Conservation (phyloP, 2,797 vertebrate species). For the Cryptoprocta ferox region DNA sequence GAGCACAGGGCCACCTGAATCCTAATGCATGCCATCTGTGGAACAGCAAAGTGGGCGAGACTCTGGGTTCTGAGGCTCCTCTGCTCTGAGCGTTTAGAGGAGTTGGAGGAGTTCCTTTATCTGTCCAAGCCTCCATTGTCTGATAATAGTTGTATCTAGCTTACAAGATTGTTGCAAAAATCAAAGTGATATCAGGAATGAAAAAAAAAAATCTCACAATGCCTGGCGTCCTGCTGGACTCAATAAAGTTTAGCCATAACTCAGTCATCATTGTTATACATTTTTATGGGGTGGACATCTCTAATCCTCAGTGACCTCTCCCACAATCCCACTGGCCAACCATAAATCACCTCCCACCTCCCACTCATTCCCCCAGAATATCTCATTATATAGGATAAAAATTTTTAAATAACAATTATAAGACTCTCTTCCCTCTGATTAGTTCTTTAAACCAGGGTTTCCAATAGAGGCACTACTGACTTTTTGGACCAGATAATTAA, state of each 20-base stretch:
- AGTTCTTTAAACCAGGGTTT: neutral
- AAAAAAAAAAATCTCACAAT: neutral
- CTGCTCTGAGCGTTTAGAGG: neutral
- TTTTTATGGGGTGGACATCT: neutral
- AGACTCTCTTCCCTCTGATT: neutral
- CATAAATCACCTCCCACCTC: neutral
- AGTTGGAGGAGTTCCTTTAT: neutral
- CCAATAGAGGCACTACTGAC: neutral
- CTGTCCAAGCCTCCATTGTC: neutral
- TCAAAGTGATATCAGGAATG: neutral
- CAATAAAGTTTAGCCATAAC: neutral
- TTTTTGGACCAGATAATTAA: neutral
- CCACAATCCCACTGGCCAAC: neutral
- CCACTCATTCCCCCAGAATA: neutral
- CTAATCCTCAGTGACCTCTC: neutral
- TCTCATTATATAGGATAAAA: neutral
- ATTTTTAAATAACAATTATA: neutral
- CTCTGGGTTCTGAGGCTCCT: accelerated
- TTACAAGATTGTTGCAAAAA: neutral
- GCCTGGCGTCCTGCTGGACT: neutral
- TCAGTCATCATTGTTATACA: neutral
- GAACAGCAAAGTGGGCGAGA: neutral
- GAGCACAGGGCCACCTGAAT: neutral
- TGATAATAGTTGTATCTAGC: neutral
- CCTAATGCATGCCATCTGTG: accelerated